A percentile compares a stretch with the other conserved stretches of the same genome.
phyloP scores from a whole-genome alignment of 2,888 invertebrate genomes.

The Lydus trimaculatus region DNA sequence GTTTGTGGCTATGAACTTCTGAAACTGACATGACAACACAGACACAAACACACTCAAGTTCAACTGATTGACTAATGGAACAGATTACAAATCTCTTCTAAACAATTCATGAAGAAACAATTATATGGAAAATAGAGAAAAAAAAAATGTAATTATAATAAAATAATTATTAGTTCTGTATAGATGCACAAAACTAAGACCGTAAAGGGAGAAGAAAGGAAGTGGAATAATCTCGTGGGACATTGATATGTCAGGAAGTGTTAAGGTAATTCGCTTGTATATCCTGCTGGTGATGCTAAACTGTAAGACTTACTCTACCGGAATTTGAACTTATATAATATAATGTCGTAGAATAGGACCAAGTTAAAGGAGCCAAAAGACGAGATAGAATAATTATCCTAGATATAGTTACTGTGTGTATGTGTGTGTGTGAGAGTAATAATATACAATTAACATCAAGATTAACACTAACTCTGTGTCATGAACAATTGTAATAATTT shows the following conservation, averaged over 20 bases:
- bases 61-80: neutral
- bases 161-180: neutral
- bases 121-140: no score
- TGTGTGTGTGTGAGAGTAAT: no score
- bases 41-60: neutral
- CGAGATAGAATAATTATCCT: neutral
- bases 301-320: neutral
- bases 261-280: neutral
- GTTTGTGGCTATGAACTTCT: conserved; percentile 2
- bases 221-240: neutral
- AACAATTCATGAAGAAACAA: no score
- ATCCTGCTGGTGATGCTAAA: neutral
- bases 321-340: neutral
- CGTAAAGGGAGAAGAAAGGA: neutral
- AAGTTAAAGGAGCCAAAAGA: neutral
- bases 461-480: neutral
- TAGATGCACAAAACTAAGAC: neutral
- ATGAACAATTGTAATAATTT: neutral
- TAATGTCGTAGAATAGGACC: neutral
- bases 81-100: neutral
- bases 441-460: neutral
- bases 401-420: neutral
- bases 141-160: neutral
- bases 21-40: conserved; percentile 1
- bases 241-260: neutral